Evolutionary conservation across 2,888 invertebrate genomes (phyloP), one percentile per base, ranked within the genome.

Genomic region (Lasiommata megera): DNA sequence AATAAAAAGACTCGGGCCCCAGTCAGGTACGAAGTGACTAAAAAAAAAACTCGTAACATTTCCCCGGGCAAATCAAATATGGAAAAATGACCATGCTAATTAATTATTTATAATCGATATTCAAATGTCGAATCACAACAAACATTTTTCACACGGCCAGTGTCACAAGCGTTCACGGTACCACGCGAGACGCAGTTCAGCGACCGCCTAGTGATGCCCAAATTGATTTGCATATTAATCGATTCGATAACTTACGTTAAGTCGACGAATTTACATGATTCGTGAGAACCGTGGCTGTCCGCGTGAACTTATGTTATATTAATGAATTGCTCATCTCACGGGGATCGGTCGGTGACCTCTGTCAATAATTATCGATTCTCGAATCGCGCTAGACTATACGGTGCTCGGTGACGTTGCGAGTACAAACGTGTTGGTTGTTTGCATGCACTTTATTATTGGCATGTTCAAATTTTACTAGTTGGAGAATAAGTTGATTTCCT

Each of bases 91-190:
- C 17, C 29, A 14, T 11, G 3, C 40, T 48, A 48, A 55, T 50
- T 50, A 51, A 50, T 36, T n/a, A n/a, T n/a, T n/a, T 23, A 54
- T 54, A 57, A 64, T 67, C 67, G 60, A 68, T 68, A 67, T 69
- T 64, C 57, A 67, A 61, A 72, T 70, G 70, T 71, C 65, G 67
- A 68, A 71, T 74, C 73, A 71, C 73, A 70, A 76, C 61, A 95
- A 94, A 82, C 94, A 83, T 92, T 96, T 74, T 97, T 97, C 73
- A 97, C 97, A 81, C 97, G 97, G 88, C 96, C 95, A 88, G 95
- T 97, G 91, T 95, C 68, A 66, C 57, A 60, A n/a, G 63, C 65
- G 60, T 66, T 70, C 96, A 84, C 88, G 80, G 75, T 79, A 79
- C 73, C 76, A 79, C 72, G 79, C 82, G 81, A 84, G 77, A 79